Percentiles rank a stretch among this genome's conserved stretches.
Conservation (phyloP, 2,888 invertebrate genomes). For the Vandiemenella viatica region DNA sequence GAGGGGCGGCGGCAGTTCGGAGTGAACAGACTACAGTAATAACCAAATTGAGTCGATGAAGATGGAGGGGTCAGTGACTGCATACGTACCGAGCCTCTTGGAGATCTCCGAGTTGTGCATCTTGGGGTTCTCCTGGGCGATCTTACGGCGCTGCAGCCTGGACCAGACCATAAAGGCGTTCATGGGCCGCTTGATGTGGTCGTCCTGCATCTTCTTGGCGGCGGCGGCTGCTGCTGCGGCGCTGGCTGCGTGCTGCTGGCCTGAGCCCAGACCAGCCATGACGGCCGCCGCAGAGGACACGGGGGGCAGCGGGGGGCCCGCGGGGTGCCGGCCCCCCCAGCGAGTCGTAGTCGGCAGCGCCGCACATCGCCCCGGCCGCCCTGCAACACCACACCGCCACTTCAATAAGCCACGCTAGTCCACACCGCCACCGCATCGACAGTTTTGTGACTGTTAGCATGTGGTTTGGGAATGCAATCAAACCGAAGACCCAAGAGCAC, state of each 20-base stretch:
- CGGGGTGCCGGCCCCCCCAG: conserved; percentile 45
- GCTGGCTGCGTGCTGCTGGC: too few species aligned
- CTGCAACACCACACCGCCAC: conserved; percentile 29
- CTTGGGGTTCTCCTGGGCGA: conserved; percentile 94
- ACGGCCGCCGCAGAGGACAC: conserved; percentile 32
- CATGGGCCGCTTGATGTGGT: conserved; percentile 93
- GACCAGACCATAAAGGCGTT: conserved; percentile 99
- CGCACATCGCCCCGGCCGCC: conserved; percentile 62
- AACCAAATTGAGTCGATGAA: too few species aligned
- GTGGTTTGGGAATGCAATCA: too few species aligned
- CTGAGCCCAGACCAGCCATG: too few species aligned
- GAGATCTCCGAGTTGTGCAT: conserved; percentile 98
- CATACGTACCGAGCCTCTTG: conserved; percentile 66
- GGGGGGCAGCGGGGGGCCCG: too few species aligned
- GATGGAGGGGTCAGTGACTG: too few species aligned
- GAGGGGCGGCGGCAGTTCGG: too few species aligned
- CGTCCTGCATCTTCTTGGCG: conserved; percentile 49
- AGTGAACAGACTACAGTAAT: too few species aligned
- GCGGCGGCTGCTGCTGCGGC: conserved; percentile 25
- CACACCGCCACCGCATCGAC: too few species aligned
- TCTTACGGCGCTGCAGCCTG: conserved; percentile 77
- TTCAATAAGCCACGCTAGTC: not conserved
- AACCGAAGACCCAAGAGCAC: too few species aligned
- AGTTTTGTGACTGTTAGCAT: too few species aligned
- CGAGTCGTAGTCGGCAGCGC: conserved; percentile 35